These are phyloP conservation scores for Zelostemma sp. DNA, from an alignment of 1,140 invertebrate species.

Conservation along the genomic window DNA sequence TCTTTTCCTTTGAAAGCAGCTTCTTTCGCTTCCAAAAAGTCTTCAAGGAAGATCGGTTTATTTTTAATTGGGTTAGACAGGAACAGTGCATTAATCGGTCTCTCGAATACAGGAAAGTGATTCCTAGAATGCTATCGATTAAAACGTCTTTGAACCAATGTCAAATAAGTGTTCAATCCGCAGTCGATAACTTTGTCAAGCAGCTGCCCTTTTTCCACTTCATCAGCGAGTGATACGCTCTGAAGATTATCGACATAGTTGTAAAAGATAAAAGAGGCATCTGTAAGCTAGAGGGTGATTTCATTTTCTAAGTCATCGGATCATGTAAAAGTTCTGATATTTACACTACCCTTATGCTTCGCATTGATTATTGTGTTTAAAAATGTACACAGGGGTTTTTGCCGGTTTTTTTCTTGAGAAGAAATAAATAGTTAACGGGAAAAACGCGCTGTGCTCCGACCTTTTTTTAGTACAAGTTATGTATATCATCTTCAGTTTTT, in stretches of 20 bases:
- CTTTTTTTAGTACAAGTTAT: too few species aligned
- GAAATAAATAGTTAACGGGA: too few species aligned
- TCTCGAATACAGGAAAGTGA: background rate
- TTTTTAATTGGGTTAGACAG: background rate
- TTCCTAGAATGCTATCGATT: too few species aligned
- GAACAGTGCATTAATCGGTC: background rate
- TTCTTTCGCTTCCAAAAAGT: background rate
- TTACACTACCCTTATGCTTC: too few species aligned
- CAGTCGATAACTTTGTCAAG: slow-evolving; percentile 4
- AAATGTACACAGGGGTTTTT: too few species aligned
- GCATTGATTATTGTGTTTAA: too few species aligned
- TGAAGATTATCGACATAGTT: background rate
- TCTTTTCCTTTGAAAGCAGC: background rate
- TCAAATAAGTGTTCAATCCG: background rate
- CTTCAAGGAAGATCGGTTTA: background rate
- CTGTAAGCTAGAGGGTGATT: background rate
- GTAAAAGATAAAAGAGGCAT: background rate
- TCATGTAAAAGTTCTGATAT: background rate
- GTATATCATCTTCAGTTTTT: too few species aligned
- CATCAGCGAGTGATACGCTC: background rate
- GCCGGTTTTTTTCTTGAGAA: too few species aligned
- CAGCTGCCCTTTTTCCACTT: background rate
- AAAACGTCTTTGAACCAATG: too few species aligned
- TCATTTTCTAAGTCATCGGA: background rate
- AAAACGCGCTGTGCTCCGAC: too few species aligned